Conservation (phyloP, 2,888 invertebrate species). For the Spodoptera picta region DNA sequence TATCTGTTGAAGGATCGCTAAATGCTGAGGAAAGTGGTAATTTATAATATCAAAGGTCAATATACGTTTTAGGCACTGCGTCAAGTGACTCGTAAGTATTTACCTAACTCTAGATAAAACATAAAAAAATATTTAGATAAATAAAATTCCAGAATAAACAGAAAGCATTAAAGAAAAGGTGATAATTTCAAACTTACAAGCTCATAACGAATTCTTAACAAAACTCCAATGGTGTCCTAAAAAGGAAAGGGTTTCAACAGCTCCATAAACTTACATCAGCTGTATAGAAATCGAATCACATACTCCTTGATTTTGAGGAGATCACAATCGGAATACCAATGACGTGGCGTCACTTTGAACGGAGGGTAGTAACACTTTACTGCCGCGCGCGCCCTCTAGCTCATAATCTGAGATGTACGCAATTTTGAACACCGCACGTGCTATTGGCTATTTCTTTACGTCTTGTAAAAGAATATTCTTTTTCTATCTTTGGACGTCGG, state of each 20-base stretch:
- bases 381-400: conserved; percentile 56
- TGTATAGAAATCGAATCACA: conserved; percentile 88
- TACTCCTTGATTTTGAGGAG: conserved; percentile 87
- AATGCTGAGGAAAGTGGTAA: no score
- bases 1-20: no score
- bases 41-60: no score
- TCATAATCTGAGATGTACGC: conserved; percentile 63
- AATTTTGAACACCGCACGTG: conserved; percentile 47
- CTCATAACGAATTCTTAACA: no score
- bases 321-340: conserved; percentile 80
- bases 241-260: conserved; percentile 50
- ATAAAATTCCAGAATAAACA: no score
- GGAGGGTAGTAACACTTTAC: conserved; percentile 54
- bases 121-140: no score
- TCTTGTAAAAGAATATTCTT: conserved; percentile 14
- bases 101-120: no score
- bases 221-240: neutral
- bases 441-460: conserved; percentile 12
- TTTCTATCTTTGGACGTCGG: no score
- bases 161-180: no score
- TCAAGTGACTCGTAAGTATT: no score
- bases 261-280: conserved; percentile 65
- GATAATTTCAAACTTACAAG: no score
- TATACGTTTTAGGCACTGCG: no score
- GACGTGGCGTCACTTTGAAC: conserved; percentile 66